Evolutionary conservation across 2,113 vertebrate species (phyloP).

Genomic region (Poeciliopsis prolifica): DNA sequence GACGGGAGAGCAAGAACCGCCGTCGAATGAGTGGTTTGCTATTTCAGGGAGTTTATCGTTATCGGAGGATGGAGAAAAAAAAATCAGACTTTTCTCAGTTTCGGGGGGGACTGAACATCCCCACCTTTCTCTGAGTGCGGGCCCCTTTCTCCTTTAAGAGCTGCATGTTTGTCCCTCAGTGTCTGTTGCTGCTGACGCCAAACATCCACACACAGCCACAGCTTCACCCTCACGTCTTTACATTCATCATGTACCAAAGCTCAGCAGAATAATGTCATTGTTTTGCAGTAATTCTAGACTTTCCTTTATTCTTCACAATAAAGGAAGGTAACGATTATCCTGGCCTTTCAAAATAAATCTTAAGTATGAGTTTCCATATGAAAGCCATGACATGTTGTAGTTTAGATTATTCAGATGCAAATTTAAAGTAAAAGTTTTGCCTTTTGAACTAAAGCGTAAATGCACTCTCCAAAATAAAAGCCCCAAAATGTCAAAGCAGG

Average conservation of each 20-base stretch:
- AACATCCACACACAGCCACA: constrained; percentile 15
- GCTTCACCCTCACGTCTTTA: background rate
- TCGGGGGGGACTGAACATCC: background rate
- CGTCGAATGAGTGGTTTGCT: background rate
- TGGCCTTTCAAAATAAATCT: too few relatives aligned
- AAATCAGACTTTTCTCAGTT: background rate
- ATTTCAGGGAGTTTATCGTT: background rate
- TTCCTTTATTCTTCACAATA: too few relatives aligned
- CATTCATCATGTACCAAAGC: background rate
- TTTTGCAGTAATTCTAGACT: background rate
- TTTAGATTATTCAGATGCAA: too few relatives aligned
- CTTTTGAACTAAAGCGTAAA: too few relatives aligned
- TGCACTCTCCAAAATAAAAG: background rate
- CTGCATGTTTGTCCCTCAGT: too few relatives aligned
- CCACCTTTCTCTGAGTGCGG: background rate
- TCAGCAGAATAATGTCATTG: background rate
- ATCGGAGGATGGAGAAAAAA: background rate
- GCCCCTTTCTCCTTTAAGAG: too few relatives aligned
- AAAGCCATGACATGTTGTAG: too few relatives aligned
- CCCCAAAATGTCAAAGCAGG: background rate
- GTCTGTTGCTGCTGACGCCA: too few relatives aligned
- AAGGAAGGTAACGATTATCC: too few relatives aligned
- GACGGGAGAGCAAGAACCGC: background rate
- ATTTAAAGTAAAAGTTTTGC: too few relatives aligned
- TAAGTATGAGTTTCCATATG: too few relatives aligned